phyloP scores from a whole-genome alignment of 2,797 vertebrate species.

The Liparis tanakae region DNA sequence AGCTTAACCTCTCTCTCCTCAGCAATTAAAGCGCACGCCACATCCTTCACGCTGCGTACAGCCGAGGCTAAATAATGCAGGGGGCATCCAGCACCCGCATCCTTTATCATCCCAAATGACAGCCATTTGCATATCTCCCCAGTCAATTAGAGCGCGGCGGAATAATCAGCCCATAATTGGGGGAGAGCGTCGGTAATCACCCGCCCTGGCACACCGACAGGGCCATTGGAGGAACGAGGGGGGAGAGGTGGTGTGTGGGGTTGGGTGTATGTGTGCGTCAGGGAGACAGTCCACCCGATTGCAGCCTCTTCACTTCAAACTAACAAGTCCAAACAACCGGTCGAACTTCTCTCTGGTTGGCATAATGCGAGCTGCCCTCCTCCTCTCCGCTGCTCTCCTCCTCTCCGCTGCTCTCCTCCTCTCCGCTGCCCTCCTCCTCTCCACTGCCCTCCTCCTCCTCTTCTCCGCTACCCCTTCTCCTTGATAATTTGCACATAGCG shows the following conservation, averaged over 20 bases:
- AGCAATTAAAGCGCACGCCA: constrained; percentile 97
- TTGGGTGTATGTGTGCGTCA: constrained; percentile 51
- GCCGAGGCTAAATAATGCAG: constrained; percentile 98
- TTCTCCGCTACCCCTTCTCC: constrained; percentile 16
- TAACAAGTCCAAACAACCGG: constrained; percentile 68
- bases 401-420: too few species aligned
- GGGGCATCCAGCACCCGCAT: constrained; percentile 92
- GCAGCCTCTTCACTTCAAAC: constrained; percentile 72
- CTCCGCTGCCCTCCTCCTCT: too few species aligned
- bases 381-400: background rate
- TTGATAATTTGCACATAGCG: constrained; percentile 52
- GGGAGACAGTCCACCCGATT: constrained; percentile 67
- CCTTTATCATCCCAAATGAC: constrained; percentile 99
- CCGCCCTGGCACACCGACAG: constrained; percentile 92
- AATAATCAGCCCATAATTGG: constrained; percentile 99
- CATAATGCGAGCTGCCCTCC: constrained; percentile 29
- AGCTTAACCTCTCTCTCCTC: constrained; percentile 99
- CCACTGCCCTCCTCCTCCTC: background rate
- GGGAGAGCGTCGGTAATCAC: constrained; percentile 99
- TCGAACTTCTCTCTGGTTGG: constrained; percentile 53
- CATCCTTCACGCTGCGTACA: constrained; percentile 99
- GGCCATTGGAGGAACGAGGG: constrained; percentile 75
- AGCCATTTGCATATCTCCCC: constrained; percentile 99
- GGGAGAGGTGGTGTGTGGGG: constrained; percentile 44
- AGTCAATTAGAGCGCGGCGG: constrained; percentile 98